Evolutionary conservation across 2,113 vertebrate species (phyloP).

Genomic region (Barbus barbus): DNA sequence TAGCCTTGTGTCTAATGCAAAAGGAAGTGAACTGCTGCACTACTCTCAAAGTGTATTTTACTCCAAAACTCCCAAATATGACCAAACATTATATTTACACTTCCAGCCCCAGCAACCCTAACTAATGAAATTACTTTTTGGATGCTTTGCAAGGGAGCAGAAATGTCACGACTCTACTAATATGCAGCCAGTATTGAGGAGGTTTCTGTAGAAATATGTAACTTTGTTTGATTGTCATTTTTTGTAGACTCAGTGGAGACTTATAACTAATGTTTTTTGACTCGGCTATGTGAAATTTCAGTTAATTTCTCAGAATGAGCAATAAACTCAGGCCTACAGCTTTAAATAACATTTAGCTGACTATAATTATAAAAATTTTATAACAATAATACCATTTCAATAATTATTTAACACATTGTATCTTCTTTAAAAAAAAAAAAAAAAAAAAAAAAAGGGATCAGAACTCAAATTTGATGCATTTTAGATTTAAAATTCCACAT

Average conservation of each 20-base stretch:
- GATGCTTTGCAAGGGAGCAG: neutral
- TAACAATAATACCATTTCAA: neutral
- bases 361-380: neutral
- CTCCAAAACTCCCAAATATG: neutral
- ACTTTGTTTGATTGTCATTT: neutral
- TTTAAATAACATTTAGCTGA: neutral
- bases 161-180: neutral
- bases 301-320: neutral
- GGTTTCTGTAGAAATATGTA: neutral
- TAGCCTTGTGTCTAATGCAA: conserved; percentile 56
- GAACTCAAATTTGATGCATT: neutral
- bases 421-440: neutral
- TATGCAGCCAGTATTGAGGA: neutral
- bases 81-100: neutral
- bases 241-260: too few relatives aligned
- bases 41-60: neutral
- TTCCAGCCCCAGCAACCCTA: neutral
- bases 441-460: too few relatives aligned
- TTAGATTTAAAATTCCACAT: neutral
- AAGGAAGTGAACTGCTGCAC: conserved; percentile 10
- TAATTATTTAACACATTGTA: neutral
- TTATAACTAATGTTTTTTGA: neutral
- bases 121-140: neutral
- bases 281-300: too few relatives aligned
- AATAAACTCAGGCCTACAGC: neutral